A percentile compares a stretch with the other conserved stretches of the same genome.
Conservation (phyloP, 2,113 vertebrate genomes). For the Anser cygnoides region DNA sequence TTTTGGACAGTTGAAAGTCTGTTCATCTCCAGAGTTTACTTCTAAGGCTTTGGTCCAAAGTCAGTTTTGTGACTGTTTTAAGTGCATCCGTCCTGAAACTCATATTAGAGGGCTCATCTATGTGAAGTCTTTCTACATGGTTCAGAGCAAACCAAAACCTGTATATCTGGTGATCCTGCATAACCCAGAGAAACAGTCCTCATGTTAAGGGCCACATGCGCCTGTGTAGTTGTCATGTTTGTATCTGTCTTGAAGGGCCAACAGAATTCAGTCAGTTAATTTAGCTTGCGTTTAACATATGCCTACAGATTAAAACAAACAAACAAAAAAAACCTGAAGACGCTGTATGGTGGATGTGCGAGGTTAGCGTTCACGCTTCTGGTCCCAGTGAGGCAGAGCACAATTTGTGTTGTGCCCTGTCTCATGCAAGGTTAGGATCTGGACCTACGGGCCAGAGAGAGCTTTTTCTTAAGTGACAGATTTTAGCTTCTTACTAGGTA, state of each 20-base stretch:
- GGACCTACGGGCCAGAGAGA: not conserved
- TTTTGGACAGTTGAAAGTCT: not conserved
- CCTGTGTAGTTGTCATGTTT: accelerated
- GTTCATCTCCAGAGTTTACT: not conserved
- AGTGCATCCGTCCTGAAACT: not conserved
- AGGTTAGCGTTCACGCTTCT: not conserved
- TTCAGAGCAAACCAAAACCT: not conserved
- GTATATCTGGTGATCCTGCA: not conserved
- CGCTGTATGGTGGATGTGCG: not conserved
- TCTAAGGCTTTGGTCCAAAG: not conserved
- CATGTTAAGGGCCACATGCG: not conserved
- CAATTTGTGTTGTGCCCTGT: not conserved
- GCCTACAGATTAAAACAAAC: not conserved
- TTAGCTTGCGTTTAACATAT: not conserved
- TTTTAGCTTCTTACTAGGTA: not conserved
- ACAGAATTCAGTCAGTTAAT: not conserved
- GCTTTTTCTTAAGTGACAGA: not conserved
- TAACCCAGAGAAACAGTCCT: not conserved
- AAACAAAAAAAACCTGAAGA: not conserved
- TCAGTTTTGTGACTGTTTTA: not conserved
- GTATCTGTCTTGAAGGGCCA: not conserved
- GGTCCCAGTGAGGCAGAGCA: not conserved
- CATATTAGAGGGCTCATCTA: not conserved
- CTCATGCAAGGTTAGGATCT: not conserved
- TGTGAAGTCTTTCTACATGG: not conserved